Evolutionary conservation across 2,888 invertebrate species (phyloP), one percentile per base, ranked within the genome.

Genomic region (Rhimphoctona megacephalus): DNA sequence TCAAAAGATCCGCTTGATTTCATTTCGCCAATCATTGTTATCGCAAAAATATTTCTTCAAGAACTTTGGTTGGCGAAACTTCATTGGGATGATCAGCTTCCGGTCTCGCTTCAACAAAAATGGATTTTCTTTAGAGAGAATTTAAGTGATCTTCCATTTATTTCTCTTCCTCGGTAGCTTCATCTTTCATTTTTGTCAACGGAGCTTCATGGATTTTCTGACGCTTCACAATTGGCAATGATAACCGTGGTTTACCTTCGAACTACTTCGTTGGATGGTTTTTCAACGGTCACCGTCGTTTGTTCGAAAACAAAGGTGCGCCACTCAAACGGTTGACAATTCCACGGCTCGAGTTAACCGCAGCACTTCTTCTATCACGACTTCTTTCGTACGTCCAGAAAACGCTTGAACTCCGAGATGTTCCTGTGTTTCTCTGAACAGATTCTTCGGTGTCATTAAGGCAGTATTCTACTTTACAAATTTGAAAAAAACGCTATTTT

Each of bases 291-390:
- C 19, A 69, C 43, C 14, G 43, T 69, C 69, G 43, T 69, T n/a
- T 69, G 43, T 11, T 69, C 69, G 25, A 69, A 85, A 39, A 85
- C 85, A 5, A 77, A 81, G 46, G 78, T 81, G 85, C 83, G 9
- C 87, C 89, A 4, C 49, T 88, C 19, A 88, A 87, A 61, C 64
- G 70, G n/a, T n/a, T 86, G n/a, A 76, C 84, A 1, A 83, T 88
- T 5, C 88, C 86, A 22, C 77, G 85, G 11, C 85, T 88, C 14
- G 85, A 88, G 66, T 54, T 88, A 67, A 46, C 64, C 39, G 85
- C 82, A 0, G 86, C 87, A 3, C 57, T 76, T 6, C 77, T 88
- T 11, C 70, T 87, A 5, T 19, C 85, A 6, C 30, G 33, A 36
- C 74, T 89, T 0, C 66, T 81, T 1, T 19, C 67, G 0, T 67